Percentiles rank a stretch among this genome's conserved stretches.
These are phyloP conservation scores for Drosophila dives DNA, from an alignment of 2,888 invertebrate genomes.

Conservation along the genomic window DNA sequence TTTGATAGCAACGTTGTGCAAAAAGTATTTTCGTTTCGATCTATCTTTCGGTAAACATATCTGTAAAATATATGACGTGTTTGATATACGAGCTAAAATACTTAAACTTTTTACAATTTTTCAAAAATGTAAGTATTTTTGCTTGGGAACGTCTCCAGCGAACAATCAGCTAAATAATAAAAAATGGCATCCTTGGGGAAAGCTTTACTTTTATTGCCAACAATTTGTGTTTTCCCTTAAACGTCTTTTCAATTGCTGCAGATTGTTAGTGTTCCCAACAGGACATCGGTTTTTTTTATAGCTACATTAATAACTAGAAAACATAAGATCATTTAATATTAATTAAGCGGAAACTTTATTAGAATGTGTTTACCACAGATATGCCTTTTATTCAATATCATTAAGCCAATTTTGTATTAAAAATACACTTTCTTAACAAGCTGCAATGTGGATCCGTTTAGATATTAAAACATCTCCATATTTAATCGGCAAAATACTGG, in stretches of 20 bases:
- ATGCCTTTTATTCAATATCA: not conserved
- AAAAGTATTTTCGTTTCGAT: not conserved
- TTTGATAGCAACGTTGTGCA: not conserved
- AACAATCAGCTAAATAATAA: not conserved
- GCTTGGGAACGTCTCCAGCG: not conserved
- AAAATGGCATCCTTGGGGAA: conserved; percentile 2
- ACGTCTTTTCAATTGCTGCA: not conserved
- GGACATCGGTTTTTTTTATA: not conserved
- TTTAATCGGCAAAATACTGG: not conserved
- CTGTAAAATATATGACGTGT: not conserved
- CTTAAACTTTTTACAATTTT: not conserved
- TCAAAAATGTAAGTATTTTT: not conserved
- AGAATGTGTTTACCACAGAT: not conserved
- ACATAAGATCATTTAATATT: not conserved
- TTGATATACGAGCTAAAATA: not conserved
- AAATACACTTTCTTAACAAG: not conserved
- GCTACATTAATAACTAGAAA: not conserved
- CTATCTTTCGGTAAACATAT: not conserved
- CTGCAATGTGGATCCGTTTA: not conserved
- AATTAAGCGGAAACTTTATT: not conserved
- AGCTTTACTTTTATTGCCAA: not conserved
- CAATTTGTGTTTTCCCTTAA: not conserved
- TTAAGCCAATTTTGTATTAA: not conserved
- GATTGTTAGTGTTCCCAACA: conserved; percentile 15
- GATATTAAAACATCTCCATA: not conserved